A percentile compares a stretch with the other conserved stretches of the same genome.
Evolutionary conservation across 2,797 vertebrate genomes (phyloP).

Genomic region (Champsocephalus gunnari): DNA sequence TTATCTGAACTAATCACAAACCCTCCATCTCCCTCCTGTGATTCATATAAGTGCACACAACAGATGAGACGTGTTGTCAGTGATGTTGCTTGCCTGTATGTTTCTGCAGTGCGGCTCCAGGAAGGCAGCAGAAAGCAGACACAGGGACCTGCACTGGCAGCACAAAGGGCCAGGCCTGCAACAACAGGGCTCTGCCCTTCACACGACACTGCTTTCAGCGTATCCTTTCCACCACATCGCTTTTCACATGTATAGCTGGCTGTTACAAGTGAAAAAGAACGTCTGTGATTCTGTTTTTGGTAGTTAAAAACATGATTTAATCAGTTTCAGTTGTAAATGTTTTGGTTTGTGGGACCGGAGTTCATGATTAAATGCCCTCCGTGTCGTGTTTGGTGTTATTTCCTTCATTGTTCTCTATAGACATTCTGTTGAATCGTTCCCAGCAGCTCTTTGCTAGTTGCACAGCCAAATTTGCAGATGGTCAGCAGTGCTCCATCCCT

Average conservation of each 20-base stretch:
- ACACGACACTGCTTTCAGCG: constrained; percentile 98
- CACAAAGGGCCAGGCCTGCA: constrained; percentile 91
- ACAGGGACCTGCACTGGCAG: constrained; percentile 89
- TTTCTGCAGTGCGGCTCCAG: constrained; percentile 83
- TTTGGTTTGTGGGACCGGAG: constrained; percentile 4
- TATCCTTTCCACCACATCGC: constrained; percentile 87
- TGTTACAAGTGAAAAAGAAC: neutral
- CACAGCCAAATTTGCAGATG: constrained; percentile 98
- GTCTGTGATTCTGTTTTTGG: neutral
- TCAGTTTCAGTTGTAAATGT: neutral
- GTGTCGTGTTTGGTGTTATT: constrained; percentile 38
- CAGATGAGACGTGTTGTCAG: neutral
- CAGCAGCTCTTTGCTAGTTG: constrained; percentile 99
- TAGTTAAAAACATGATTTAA: neutral
- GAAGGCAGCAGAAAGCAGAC: constrained; percentile 82
- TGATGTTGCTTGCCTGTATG: constrained; percentile 26
- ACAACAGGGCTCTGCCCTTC: constrained; percentile 93
- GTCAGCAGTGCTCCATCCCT: constrained; percentile 97
- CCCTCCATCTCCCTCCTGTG: neutral
- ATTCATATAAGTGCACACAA: neutral
- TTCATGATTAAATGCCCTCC: neutral
- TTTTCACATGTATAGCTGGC: neutral
- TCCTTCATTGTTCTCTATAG: constrained; percentile 85
- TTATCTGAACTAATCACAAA: neutral
- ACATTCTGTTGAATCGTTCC: constrained; percentile 96